These are phyloP conservation scores for Myodes glareolus DNA, from an alignment of 2,113 vertebrate genomes.

Conservation along the genomic window DNA sequence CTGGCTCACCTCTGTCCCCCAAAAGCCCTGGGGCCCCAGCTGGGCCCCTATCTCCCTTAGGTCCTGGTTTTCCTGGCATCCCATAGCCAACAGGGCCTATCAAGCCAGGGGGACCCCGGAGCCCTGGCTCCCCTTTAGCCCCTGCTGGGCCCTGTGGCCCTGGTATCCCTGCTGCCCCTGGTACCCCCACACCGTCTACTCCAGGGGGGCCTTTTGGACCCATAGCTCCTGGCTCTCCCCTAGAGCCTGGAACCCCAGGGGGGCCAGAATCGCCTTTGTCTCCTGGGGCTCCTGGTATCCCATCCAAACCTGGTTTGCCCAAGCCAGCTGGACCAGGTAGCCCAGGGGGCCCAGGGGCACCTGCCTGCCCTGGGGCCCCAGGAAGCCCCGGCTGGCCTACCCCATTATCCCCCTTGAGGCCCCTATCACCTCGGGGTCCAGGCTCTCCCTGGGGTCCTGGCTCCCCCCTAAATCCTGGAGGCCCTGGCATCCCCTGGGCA, in stretches of 20 bases:
- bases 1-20: constrained; percentile 94
- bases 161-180: constrained; percentile 91
- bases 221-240: constrained; percentile 88
- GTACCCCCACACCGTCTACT: constrained; percentile 90
- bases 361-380: constrained; percentile 91
- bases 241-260: constrained; percentile 88
- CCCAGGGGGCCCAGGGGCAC: constrained; percentile 89
- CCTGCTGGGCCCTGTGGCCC: constrained; percentile 91
- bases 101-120: constrained; percentile 91
- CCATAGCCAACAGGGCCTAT: constrained; percentile 94
- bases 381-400: constrained; percentile 93
- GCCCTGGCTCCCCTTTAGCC: constrained; percentile 93
- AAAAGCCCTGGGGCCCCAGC: constrained; percentile 90
- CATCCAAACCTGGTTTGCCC: constrained; percentile 93
- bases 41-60: constrained; percentile 95
- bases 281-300: constrained; percentile 91
- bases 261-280: constrained; percentile 92
- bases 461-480: constrained; percentile 87
- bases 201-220: constrained; percentile 93
- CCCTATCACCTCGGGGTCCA: constrained; percentile 83
- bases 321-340: constrained; percentile 86
- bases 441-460: constrained; percentile 77
- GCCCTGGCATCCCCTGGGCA: constrained; percentile 90
- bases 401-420: constrained; percentile 94
- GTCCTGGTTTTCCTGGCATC: constrained; percentile 93